Evolutionary conservation across 1,140 invertebrate species (phyloP).

Genomic region (Helicoverpa armigera): DNA sequence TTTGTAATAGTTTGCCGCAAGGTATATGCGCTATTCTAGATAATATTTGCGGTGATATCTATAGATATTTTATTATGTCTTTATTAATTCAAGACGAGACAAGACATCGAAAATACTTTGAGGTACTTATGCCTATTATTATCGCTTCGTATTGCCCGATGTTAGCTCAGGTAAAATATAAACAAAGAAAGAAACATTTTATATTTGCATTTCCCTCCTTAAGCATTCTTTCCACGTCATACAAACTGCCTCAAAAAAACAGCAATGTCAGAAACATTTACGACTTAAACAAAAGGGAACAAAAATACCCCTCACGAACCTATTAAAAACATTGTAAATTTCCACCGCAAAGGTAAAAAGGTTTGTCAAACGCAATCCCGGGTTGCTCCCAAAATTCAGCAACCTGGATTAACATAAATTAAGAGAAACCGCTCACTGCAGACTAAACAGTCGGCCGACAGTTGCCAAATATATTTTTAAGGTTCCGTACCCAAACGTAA

Average conservation of each 20-base stretch:
- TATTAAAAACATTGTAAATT: background rate
- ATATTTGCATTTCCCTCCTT: too few relatives aligned
- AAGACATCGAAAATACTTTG: too few relatives aligned
- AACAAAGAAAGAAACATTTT: too few relatives aligned
- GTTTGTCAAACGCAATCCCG: background rate
- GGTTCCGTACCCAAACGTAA: too few relatives aligned
- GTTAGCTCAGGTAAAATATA: too few relatives aligned
- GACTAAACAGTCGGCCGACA: too few relatives aligned
- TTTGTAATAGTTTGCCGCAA: background rate
- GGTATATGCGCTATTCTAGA: background rate
- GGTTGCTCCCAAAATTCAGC: background rate
- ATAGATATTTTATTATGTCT: background rate
- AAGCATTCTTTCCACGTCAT: too few relatives aligned
- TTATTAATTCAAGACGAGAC: background rate
- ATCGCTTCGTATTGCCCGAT: too few relatives aligned
- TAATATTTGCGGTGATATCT: background rate
- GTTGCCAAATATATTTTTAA: too few relatives aligned
- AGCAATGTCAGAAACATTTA: too few relatives aligned
- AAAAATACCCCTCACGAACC: background rate
- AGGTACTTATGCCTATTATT: too few relatives aligned
- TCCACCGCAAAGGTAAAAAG: background rate
- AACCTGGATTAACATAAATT: conserved; percentile 41
- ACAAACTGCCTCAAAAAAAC: too few relatives aligned
- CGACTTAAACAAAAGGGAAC: background rate
- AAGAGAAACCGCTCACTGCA: background rate